phyloP scores from a whole-genome alignment of 2,113 vertebrate species.

The Agelaius tricolor region DNA sequence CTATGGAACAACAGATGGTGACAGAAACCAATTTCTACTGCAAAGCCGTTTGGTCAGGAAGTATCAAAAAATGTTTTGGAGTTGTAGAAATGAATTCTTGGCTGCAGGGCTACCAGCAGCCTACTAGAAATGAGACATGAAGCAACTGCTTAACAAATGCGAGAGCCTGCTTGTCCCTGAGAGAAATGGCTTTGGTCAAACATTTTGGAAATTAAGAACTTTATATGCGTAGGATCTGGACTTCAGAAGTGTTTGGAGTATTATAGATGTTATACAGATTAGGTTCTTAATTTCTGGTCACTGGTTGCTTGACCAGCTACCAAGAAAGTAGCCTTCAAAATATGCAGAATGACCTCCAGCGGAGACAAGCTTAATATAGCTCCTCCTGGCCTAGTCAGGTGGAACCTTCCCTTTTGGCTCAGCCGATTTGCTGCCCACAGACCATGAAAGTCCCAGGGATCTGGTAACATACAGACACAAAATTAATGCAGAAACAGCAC shows the following conservation, averaged over 20 bases:
- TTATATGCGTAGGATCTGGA: not conserved
- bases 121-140: not conserved
- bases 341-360: slow-evolving; percentile 63
- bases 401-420: slow-evolving; percentile 66
- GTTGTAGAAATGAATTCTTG: slow-evolving; percentile 47
- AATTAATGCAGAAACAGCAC: slow-evolving; percentile 11
- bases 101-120: slow-evolving; percentile 9
- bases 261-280: not conserved
- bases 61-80: slow-evolving; percentile 40
- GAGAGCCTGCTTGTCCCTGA: not conserved
- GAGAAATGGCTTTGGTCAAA: not conserved
- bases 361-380: slow-evolving; percentile 67
- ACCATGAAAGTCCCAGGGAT: slow-evolving; percentile 60
- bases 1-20: slow-evolving; percentile 18
- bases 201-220: not conserved
- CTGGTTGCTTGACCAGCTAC: slow-evolving; percentile 42
- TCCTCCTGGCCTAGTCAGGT: slow-evolving; percentile 56
- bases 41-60: slow-evolving; percentile 31
- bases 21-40: not conserved
- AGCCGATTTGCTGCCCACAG: slow-evolving; percentile 57
- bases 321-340: slow-evolving; percentile 56
- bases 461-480: slow-evolving; percentile 1
- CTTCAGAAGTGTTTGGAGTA: not conserved
- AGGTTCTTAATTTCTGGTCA: slow-evolving; percentile 22
- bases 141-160: not conserved